phyloP scores from a whole-genome alignment of 2,888 invertebrate genomes.

The Phytoseiulus persimilis region DNA sequence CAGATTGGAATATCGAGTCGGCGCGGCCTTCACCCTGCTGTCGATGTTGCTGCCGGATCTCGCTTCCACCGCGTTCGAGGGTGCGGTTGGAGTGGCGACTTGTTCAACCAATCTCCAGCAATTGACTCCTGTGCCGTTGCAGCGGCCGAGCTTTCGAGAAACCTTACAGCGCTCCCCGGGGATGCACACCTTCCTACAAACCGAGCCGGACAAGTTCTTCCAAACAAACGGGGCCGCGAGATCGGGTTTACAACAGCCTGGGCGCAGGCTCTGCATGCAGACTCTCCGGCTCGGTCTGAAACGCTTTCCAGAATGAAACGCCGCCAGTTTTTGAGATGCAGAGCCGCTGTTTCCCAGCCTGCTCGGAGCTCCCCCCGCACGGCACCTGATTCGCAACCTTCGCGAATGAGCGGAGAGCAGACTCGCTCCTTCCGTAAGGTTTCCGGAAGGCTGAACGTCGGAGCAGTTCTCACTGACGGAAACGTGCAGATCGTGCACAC shows the following conservation, averaged over 20 bases:
- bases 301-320: neutral
- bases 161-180: neutral
- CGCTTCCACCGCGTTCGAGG: neutral
- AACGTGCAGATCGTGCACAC: too few species aligned
- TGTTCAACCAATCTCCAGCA: neutral
- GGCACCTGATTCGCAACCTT: too few species aligned
- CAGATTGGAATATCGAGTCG: neutral
- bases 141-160: neutral
- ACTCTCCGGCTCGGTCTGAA: too few species aligned
- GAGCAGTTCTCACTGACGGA: too few species aligned
- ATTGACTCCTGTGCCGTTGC: neutral
- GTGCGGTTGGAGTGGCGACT: neutral
- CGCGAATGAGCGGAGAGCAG: too few species aligned
- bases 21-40: neutral
- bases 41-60: neutral
- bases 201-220: neutral
- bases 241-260: neutral
- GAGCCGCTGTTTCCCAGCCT: neutral
- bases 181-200: neutral
- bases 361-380: too few species aligned
- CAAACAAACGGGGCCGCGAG: neutral
- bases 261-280: neutral
- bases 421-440: too few species aligned
- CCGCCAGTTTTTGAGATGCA: neutral
- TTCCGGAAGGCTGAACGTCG: too few species aligned